A percentile compares a stretch with the other conserved stretches of the same genome.
Conservation (phyloP, 1,140 invertebrate species). For the Kradibia gibbosae region DNA sequence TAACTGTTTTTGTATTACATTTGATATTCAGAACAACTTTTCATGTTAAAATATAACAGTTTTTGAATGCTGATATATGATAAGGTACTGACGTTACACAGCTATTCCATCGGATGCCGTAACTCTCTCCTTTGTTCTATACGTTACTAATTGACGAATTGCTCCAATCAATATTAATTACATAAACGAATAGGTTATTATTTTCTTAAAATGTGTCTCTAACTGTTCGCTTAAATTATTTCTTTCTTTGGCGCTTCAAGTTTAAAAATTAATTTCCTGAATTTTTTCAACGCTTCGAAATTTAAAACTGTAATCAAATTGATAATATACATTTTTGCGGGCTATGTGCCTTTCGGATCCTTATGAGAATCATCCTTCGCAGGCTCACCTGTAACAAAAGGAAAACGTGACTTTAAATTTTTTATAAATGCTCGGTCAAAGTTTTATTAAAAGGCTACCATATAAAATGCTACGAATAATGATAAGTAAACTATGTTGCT, state of each 20-base stretch:
- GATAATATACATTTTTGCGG: neutral
- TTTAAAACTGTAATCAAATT: no score
- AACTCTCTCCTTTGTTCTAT: neutral
- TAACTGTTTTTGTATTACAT: neutral
- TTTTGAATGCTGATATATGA: neutral
- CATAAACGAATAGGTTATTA: neutral
- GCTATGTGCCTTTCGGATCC: neutral
- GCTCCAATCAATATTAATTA: constrained; percentile 19
- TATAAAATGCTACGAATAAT: no score
- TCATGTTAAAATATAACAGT: neutral
- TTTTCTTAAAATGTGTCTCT: neutral
- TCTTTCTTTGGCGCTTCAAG: neutral
- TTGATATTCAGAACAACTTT: neutral
- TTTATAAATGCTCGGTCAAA: no score
- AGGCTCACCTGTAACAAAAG: constrained; percentile 17
- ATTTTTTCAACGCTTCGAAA: no score
- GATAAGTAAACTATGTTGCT: no score
- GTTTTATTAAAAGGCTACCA: no score
- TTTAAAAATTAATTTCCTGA: no score
- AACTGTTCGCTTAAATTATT: neutral
- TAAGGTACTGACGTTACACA: neutral
- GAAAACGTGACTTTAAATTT: no score
- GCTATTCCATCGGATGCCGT: neutral
- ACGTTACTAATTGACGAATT: constrained; percentile 11
- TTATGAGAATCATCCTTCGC: neutral